Evolutionary conservation across 2,797 vertebrate genomes (phyloP).

Genomic region (Darevskia mixta): DNA sequence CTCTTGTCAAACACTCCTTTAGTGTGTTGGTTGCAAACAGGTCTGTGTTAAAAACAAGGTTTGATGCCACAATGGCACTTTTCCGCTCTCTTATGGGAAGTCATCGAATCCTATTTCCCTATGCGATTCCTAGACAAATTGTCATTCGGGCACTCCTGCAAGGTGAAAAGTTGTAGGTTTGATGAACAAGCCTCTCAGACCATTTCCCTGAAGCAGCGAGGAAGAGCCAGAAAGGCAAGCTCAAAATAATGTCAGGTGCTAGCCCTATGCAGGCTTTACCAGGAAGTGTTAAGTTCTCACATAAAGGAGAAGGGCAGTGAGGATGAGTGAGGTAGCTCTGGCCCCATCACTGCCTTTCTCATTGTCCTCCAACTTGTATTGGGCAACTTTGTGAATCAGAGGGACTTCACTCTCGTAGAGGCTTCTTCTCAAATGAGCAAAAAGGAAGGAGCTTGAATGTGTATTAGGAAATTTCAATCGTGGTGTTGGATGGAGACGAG

Average conservation of each 20-base stretch:
- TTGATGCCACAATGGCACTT: not conserved
- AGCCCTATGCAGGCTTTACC: no score
- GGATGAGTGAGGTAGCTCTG: no score
- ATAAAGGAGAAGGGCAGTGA: no score
- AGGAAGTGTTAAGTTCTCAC: no score
- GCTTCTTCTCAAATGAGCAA: no score
- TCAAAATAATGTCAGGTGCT: not conserved
- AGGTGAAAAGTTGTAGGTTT: not conserved
- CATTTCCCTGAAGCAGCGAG: not conserved
- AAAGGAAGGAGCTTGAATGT: no score
- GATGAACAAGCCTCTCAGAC: no score
- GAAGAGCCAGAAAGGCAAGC: not conserved
- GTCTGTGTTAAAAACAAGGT: not conserved
- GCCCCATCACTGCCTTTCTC: no score
- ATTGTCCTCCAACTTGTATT: no score
- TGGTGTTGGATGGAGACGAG: no score
- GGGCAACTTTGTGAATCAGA: no score
- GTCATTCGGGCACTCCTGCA: not conserved
- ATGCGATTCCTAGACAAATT: not conserved
- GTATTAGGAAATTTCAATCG: not conserved
- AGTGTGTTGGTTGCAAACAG: not conserved
- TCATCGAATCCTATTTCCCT: not conserved
- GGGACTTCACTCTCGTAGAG: no score
- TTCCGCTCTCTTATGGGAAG: not conserved
- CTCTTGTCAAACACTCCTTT: not conserved